Base-by-base conservation (phyloP, 2,797 vertebrate species). In the Myripristis murdjan region DNA sequence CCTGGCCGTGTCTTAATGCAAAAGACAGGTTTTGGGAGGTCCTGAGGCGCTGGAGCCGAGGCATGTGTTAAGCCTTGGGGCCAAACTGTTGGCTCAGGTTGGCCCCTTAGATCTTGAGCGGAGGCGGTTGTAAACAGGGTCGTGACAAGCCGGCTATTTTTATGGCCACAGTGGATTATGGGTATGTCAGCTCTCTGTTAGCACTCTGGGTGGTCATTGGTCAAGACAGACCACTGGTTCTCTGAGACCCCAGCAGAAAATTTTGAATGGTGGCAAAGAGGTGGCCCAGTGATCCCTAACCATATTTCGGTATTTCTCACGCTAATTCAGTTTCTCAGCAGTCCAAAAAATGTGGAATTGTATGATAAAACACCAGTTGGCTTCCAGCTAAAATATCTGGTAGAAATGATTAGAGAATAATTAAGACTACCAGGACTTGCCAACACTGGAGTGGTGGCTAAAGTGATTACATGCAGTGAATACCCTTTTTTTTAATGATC, bases 61-160 rank as follows among this genome's bases (percentile, higher is more conserved):
- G 31, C 56, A 41, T 44, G 31, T 55, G 43, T n/a, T 66, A 57
- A 10, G 66, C 63, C 73, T 57, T 26, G 2, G 9, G 62, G 74
- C 55, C 73, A 26, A 81, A 65, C 43, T 44, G 66, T 61, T 57
- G 63, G 60, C 54, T 80, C 55, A 33, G n/a, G 56, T 63, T 54
- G 64, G 33, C 58, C 47, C 16, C 70, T 80, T 54, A 71, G 67
- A 65, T 66, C 54, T 33, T 64, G 52, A 76, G 71, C 64, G 63
- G 58, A 84, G n/a, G 47, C 81, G 84, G 85, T 87, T 79, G 80
- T 49, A 76, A 75, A 86, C 89, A 90, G n/a, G 70, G 87, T 62
- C 54, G 43, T 2, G 82, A 85, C 85, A 87, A 66, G 87, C 73
- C 69, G 2, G 70, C 66, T 89, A 68, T 87, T 91, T 92, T 89